Conservation (phyloP, 2,888 invertebrate genomes). For the Drosophila koepferae region DNA sequence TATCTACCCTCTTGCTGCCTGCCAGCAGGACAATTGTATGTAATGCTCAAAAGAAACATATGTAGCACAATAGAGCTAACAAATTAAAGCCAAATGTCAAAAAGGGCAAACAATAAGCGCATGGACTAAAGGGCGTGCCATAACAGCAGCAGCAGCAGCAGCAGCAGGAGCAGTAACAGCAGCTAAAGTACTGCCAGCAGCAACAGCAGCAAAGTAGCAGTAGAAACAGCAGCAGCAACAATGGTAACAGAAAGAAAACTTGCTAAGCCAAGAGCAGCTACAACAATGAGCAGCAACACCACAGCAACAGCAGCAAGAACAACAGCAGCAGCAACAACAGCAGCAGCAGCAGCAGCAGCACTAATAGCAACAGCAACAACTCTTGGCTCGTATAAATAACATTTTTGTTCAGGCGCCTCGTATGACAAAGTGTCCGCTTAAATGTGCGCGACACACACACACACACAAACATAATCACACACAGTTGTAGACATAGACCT, state of each 20-base stretch:
- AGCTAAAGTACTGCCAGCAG: neutral
- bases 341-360: slow-evolving; percentile 9
- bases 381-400: slow-evolving; percentile 65
- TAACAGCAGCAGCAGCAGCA: slow-evolving; percentile 28
- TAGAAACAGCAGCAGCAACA: slow-evolving; percentile 18
- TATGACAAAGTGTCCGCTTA: slow-evolving; percentile 76
- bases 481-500: slow-evolving; percentile 26
- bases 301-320: slow-evolving; percentile 27
- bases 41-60: neutral
- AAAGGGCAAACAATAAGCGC: slow-evolving; percentile 65
- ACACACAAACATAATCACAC: slow-evolving; percentile 21
- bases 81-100: slow-evolving; percentile 46
- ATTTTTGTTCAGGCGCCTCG: slow-evolving; percentile 71
- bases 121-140: slow-evolving; percentile 50
- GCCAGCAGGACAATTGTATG: neutral
- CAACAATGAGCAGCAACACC: slow-evolving; percentile 11
- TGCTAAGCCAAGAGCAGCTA: neutral
- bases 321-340: slow-evolving; percentile 1
- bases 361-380: slow-evolving; percentile 28
- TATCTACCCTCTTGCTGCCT: neutral
- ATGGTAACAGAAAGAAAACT: neutral
- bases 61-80: slow-evolving; percentile 7
- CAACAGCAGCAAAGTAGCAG: neutral
- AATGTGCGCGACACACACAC: slow-evolving; percentile 55
- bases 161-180: slow-evolving; percentile 1